Percentiles rank a stretch among this genome's conserved stretches.
Evolutionary conservation across 2,888 invertebrate species (phyloP).

Genomic region (Conistra vaccinii): DNA sequence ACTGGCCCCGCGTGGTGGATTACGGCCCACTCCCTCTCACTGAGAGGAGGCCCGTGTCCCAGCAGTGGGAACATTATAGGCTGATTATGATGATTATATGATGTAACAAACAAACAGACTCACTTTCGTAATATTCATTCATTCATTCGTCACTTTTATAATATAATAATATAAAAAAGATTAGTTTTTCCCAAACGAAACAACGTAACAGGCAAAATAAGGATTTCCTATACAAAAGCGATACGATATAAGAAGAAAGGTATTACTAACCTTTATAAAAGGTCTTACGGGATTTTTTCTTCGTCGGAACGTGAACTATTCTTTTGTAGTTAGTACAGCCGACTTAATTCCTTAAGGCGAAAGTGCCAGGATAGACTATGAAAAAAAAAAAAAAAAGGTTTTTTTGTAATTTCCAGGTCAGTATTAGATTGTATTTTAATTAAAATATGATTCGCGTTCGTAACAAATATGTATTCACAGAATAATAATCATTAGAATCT

Average conservation of each 20-base stretch:
- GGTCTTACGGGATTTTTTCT: constrained; percentile 28
- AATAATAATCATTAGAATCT: too few species aligned
- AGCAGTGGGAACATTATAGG: too few species aligned
- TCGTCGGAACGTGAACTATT: constrained; percentile 33
- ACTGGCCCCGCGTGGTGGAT: too few species aligned
- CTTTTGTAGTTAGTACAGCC: constrained; percentile 29
- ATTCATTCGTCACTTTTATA: too few species aligned
- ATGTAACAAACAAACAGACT: too few species aligned
- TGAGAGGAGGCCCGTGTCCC: too few species aligned
- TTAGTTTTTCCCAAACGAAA: neutral
- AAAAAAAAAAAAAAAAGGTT: too few species aligned
- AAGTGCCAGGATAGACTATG: neutral
- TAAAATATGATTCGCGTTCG: neutral
- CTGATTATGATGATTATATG: too few species aligned
- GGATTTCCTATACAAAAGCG: constrained; percentile 4
- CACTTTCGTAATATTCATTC: too few species aligned
- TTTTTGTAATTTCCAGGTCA: neutral
- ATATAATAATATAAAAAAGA: too few species aligned
- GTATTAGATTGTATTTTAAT: neutral
- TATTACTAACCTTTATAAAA: constrained; percentile 39
- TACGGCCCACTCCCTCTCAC: too few species aligned
- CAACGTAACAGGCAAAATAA: neutral
- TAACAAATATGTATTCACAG: too few species aligned
- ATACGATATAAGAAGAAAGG: constrained; percentile 21
- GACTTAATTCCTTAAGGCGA: constrained; percentile 37